Base-by-base conservation (phyloP, 1,140 invertebrate species). In the Muscidifurax raptorellus region DNA sequence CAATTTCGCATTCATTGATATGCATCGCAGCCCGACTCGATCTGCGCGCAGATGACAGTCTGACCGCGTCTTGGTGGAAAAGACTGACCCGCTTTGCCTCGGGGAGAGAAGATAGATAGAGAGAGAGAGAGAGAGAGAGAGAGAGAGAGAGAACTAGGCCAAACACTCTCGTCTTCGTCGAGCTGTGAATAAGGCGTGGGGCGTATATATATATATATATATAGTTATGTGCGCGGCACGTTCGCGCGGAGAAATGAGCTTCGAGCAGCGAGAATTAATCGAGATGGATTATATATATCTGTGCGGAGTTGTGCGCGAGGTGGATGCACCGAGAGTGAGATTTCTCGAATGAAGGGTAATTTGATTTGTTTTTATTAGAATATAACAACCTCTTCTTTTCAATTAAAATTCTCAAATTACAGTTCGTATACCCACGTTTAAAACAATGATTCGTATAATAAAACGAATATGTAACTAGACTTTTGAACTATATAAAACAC, bases 11-110 rank as follows among this genome's bases (percentile, higher is more conserved):
- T 59, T 32, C 75, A 78, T 78, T 59, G 76, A 78, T 78, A 78
- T 64, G 52, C 76, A 64, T 9, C n/a, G 12, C 28, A 27, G 76
- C n/a, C 10, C 18, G 0, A 27, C 13, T n/a, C n/a, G n/a, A n/a
- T n/a, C n/a, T n/a, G n/a, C n/a, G n/a, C n/a, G 13, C 77, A 40
- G 66, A 67, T 79, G n/a, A 22, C 12, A 67, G 32, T 79, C 7
- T 36, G 77, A 67, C 64, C 77, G 40, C 25, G 66, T 80, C 79
- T 80, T 80, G 28, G 40, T 44, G 64, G 40, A 47, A 30, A 80
- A 47, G 66, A 80, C 22, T 52, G 79, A 80, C 79, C 79, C 32
- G 18, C 6, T 80, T 80, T 44, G 13, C 67, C 25, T 25, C 30
- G 59, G 22, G 9, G 64, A 5, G 10, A 25, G 15, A n/a, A 67